phyloP scores from a whole-genome alignment of 2,113 vertebrate genomes.

The Ammodramus savannarum region DNA sequence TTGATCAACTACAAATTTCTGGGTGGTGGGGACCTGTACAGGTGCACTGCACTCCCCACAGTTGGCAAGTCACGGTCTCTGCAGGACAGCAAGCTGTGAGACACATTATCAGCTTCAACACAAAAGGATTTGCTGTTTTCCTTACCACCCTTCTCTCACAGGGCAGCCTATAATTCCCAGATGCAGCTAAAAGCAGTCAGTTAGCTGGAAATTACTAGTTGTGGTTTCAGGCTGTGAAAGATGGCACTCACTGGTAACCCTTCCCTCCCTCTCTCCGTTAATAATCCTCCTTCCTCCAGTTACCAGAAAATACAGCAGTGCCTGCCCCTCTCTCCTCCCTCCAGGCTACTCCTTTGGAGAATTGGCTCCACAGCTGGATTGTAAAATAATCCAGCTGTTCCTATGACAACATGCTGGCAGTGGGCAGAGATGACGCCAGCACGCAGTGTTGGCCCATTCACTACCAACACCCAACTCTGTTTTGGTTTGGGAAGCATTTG shows the following conservation, averaged over 20 bases:
- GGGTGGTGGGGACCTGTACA: neutral
- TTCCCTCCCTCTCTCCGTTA: neutral
- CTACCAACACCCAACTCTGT: conserved; percentile 68
- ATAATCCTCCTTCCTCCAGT: neutral
- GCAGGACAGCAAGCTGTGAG: neutral
- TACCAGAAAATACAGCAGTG: conserved; percentile 25
- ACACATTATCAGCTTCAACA: neutral
- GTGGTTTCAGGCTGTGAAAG: neutral
- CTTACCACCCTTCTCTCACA: neutral
- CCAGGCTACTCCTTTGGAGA: conserved; percentile 57
- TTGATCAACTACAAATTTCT: neutral
- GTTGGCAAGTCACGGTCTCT: neutral
- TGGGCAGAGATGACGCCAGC: conserved; percentile 61
- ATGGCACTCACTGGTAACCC: neutral
- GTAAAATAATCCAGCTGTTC: conserved; percentile 68
- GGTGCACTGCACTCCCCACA: neutral
- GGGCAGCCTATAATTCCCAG: neutral
- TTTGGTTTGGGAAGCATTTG: conserved; percentile 65
- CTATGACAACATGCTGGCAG: conserved; percentile 70
- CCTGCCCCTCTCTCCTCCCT: conserved; percentile 20
- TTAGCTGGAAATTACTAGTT: conserved; percentile 14
- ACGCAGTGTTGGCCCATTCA: conserved; percentile 41
- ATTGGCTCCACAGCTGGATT: conserved; percentile 57
- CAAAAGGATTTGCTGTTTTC: neutral
- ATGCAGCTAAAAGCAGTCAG: neutral